Conservation (phyloP, 2,888 invertebrate species). For the Coleophora deauratella region DNA sequence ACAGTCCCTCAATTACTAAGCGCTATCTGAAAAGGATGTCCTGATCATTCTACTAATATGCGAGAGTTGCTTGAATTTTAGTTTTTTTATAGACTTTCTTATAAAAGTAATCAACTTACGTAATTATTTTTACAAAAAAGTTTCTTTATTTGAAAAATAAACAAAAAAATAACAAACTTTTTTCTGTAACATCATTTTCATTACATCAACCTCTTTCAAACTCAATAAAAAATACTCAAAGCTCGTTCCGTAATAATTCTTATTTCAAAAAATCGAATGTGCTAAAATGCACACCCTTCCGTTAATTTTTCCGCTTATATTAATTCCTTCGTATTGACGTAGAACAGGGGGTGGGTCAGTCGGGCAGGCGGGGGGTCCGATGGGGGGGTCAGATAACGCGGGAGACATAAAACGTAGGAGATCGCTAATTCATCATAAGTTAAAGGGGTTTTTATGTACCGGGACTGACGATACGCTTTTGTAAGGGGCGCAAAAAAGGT, state of each 20-base stretch:
- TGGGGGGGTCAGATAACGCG: constrained; percentile 51
- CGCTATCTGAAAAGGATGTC: constrained; percentile 1
- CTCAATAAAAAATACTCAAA: too few relatives aligned
- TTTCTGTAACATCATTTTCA: too few relatives aligned
- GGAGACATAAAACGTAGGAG: constrained; percentile 72
- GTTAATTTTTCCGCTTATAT: constrained; percentile 61
- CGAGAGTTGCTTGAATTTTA: too few relatives aligned
- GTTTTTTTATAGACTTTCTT: too few relatives aligned
- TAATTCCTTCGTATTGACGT: constrained; percentile 69
- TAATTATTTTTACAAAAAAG: too few relatives aligned
- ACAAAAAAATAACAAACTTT: too few relatives aligned
- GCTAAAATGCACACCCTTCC: constrained; percentile 7
- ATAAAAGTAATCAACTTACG: too few relatives aligned
- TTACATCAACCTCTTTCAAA: too few relatives aligned
- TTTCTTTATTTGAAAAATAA: too few relatives aligned
- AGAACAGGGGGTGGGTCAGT: constrained; percentile 22
- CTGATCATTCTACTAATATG: neutral
- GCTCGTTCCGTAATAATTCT: too few relatives aligned
- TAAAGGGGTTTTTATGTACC: constrained; percentile 72
- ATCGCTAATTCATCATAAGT: constrained; percentile 75
- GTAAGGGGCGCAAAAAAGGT: constrained; percentile 60
- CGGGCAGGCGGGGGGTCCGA: constrained; percentile 23
- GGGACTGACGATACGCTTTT: constrained; percentile 39
- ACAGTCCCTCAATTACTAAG: constrained; percentile 5
- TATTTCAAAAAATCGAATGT: neutral